Evolutionary conservation across 2,113 vertebrate species (phyloP).

Genomic region (Pteruthius melanotis): DNA sequence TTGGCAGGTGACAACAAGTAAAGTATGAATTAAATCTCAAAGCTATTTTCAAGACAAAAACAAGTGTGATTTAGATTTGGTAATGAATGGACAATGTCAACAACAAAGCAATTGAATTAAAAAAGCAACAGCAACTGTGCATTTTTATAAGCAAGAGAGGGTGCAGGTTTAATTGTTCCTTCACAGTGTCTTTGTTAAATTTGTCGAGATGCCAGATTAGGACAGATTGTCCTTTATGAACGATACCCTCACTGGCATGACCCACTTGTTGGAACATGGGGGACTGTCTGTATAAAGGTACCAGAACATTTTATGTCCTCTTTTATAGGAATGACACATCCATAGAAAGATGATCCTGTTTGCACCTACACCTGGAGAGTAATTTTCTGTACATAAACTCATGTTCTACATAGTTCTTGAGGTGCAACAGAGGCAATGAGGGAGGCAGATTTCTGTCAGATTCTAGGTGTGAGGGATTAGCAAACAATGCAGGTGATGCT

Average conservation of each 20-base stretch:
- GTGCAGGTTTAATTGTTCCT: not conserved
- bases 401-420: fast-evolving
- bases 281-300: not conserved
- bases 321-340: not conserved
- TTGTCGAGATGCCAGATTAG: not conserved
- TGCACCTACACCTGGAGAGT: not conserved
- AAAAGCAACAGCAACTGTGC: not conserved
- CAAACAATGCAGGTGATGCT: not conserved
- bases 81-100: not conserved
- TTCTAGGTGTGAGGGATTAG: not conserved
- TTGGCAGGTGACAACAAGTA: not conserved
- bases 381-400: not conserved
- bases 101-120: not conserved
- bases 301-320: not conserved
- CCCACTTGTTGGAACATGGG: not conserved
- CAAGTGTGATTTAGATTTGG: not conserved
- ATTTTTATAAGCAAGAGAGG: not conserved
- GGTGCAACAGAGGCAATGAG: not conserved
- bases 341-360: not conserved
- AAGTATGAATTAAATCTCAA: slow-evolving; percentile 14
- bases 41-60: not conserved
- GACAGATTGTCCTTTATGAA: not conserved
- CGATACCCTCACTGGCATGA: not conserved
- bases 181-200: not conserved
- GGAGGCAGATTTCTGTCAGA: not conserved